Conservation (phyloP, 2,113 vertebrate genomes). For the Hemibagrus wyckioides region DNA sequence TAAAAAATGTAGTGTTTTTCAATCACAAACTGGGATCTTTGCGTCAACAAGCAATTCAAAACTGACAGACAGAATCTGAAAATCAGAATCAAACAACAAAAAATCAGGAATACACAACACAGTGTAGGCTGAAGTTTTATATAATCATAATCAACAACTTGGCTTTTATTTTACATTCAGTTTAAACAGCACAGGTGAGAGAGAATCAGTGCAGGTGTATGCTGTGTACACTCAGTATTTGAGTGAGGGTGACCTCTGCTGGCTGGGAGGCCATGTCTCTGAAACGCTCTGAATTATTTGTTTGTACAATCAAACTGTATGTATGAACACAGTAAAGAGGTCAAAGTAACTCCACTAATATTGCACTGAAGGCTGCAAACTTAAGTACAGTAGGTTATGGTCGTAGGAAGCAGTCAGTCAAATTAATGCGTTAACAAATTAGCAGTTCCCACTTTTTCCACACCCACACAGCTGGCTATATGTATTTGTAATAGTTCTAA, state of each 20-base stretch:
- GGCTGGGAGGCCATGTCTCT: not conserved
- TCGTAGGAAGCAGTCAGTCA: not conserved
- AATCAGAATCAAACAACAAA: not conserved
- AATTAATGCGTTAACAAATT: not conserved
- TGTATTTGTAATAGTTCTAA: not conserved
- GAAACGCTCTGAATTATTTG: not conserved
- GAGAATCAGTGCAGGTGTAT: not conserved
- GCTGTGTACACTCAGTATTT: not conserved
- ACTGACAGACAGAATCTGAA: not conserved
- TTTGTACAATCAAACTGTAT: not conserved
- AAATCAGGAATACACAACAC: not conserved
- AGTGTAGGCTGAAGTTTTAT: not conserved
- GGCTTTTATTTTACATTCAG: not conserved
- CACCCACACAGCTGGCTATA: not conserved
- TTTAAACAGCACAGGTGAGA: not conserved
- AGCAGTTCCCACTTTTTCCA: not conserved
- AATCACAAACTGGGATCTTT: not conserved
- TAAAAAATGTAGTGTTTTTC: no score
- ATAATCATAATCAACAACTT: not conserved
- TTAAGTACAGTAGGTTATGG: not conserved
- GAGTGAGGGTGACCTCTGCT: not conserved
- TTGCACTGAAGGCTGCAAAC: not conserved
- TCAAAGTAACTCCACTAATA: not conserved
- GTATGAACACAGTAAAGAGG: not conserved
- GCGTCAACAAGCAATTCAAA: not conserved